Percentiles rank a stretch among this genome's conserved stretches.
These are phyloP conservation scores for Mobula hypostoma DNA, from an alignment of 2,113 vertebrate genomes.

Conservation along the genomic window DNA sequence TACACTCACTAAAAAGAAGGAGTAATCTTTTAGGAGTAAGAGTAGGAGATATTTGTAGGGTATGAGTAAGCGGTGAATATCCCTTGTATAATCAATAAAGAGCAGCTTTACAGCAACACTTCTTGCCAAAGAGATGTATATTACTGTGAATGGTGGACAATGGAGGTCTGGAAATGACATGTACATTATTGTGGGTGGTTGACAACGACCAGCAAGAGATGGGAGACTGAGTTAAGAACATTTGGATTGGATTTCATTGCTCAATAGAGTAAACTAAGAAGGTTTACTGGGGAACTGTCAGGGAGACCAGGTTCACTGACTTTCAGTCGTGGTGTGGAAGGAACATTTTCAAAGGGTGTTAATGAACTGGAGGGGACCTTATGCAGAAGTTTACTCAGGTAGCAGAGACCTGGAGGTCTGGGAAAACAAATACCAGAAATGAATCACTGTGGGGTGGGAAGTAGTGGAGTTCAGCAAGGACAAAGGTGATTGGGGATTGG, in stretches of 20 bases:
- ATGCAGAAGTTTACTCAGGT: neutral
- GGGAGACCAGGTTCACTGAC: neutral
- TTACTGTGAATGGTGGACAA: neutral
- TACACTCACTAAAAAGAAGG: neutral
- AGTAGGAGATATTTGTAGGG: neutral
- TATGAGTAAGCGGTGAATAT: neutral
- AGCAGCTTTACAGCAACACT: neutral
- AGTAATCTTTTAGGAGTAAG: too few species aligned
- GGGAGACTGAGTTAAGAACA: neutral
- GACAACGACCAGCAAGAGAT: too few species aligned
- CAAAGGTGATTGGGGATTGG: neutral
- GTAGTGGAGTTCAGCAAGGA: neutral
- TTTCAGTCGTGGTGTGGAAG: neutral
- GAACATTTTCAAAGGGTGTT: neutral
- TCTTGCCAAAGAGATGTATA: neutral
- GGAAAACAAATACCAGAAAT: neutral
- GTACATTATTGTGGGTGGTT: neutral
- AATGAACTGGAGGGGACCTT: neutral
- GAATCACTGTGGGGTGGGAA: neutral
- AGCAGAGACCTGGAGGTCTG: neutral
- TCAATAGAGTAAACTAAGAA: neutral
- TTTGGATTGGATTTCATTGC: neutral
- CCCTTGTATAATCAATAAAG: neutral
- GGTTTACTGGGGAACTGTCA: neutral
- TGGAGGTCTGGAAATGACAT: neutral